phyloP scores from a whole-genome alignment of 2,888 invertebrate genomes.

The Sphinx pinastri region DNA sequence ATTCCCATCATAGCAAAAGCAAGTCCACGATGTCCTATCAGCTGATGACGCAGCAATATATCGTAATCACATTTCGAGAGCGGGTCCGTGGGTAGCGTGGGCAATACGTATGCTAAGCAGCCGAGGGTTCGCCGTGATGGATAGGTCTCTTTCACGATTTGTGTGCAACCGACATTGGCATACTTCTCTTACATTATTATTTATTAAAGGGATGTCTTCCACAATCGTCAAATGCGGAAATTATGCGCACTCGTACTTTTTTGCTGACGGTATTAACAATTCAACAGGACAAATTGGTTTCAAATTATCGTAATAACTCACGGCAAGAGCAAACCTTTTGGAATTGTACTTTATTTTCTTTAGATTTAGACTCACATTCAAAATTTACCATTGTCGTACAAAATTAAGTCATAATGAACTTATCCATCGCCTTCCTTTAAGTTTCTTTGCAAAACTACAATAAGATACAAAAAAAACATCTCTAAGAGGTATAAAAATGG shows the following conservation, averaged over 20 bases:
- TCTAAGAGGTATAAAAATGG: conserved; percentile 9
- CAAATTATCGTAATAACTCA: too few species aligned
- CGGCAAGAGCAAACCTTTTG: too few species aligned
- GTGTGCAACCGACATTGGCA: conserved; percentile 41
- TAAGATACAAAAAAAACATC: not conserved
- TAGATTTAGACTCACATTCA: too few species aligned
- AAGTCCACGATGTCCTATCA: not conserved
- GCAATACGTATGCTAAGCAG: conserved; percentile 72
- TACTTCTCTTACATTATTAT: conserved; percentile 36
- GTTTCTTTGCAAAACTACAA: not conserved
- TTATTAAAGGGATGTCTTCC: conserved; percentile 38
- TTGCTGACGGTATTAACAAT: not conserved
- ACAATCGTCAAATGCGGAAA: conserved; percentile 26
- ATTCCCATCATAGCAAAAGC: not conserved
- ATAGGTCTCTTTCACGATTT: conserved; percentile 54
- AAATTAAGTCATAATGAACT: too few species aligned
- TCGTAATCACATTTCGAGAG: conserved; percentile 14
- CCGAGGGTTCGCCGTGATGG: conserved; percentile 56
- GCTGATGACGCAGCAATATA: conserved; percentile 14
- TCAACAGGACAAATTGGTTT: not conserved
- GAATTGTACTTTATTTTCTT: too few species aligned
- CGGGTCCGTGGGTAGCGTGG: conserved; percentile 43
- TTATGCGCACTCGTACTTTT: not conserved
- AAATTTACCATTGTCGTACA: too few species aligned
- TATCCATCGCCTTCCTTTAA: not conserved